Evolutionary conservation across 2,797 vertebrate species (phyloP), one percentile per base, ranked within the genome.

Genomic region (Spheniscus humboldti): DNA sequence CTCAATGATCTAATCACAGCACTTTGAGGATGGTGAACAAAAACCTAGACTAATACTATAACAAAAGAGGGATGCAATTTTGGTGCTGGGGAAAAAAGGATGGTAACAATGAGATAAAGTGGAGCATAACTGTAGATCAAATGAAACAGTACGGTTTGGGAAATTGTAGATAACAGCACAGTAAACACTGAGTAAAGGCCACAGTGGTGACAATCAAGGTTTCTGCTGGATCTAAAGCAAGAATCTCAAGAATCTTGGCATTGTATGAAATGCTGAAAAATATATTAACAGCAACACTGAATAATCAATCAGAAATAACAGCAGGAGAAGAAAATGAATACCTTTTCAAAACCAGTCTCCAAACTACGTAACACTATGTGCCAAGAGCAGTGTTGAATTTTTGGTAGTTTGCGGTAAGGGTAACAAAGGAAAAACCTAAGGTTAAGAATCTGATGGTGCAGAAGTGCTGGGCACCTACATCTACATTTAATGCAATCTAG

Each of bases 191-290:
- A 87, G 39, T 84, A 88, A 96, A 94, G 95, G 96, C 90, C 95
- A 96, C 80, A 55, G 56, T 57, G 94, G 90, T 96, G 67, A 96
- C 48, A 93, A 95, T 87, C 75, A 90, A 87, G 60, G 73, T 89
- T 96, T 94, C 59, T 93, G 55, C 74, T 87, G 7, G 22, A 90
- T 79, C 37, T 88, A 72, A 88, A 95, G 69, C 43, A 92, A 90
- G 60, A 86, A 79, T 69, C 53, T 81, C 64, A 83, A 86, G 53
- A 90, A 90, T 39, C 59, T 59, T 86, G 63, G 50, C 67, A 85
- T 43, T 68, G 19, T 47, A 53, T 47, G 78, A 68, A 89, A 96
- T 31, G 52, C 72, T 80, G 68, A 82, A 72, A 96, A 77, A 69
- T 30, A 25, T 6, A 78, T 45, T 53, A 91, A 89, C 45, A 83